Evolutionary conservation across 2,888 invertebrate species (phyloP), one percentile per base, ranked within the genome.

Genomic region (Spisula solida): DNA sequence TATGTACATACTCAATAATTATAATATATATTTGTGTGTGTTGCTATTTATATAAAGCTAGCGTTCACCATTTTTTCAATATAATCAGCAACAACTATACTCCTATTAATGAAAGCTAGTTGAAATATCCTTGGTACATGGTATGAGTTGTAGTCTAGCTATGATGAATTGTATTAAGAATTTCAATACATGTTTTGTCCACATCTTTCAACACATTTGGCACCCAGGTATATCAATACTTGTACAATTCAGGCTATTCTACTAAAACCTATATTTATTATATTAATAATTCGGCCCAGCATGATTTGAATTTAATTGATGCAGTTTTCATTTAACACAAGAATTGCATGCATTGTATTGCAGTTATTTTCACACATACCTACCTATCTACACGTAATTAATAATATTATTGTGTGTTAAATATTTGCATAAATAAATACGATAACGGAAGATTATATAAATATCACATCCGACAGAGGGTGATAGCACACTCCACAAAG

Each of bases 281-380:
- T 81, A 55, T 55, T 55, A 47, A 25, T 48, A 47, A 20, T 47
- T 34, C 48, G 31, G 51, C 25, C 48, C 29, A 51, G 81, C 81
- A 81, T 81, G 81, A 82, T 75, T 75, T 82, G 82, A 29, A 51
- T 48, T 29, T 34, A 60, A 34, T 82, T 82, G 82, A 82, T 81
- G 55, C 51, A 51, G 29, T 60, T 34, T 82, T 82, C 41, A 34
- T 31, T 66, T 83, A 83, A 83, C 83, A 70, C 18, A 48, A 75
- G 70, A 70, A 70, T 75, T 83, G 83, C 83, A n/a, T 80, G 80
- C 48, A 41, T 25, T 48, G 34, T 83, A 75, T 70, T 75, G 75
- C 51, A 51, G 75, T 83, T 83, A 83, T 75, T 80, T 75, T 82
- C 75, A 75, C 66, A 75, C 47, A 29, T 75, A 83, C 51, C 66